phyloP scores from a whole-genome alignment of 2,888 invertebrate species.

The Sycophila texana region DNA sequence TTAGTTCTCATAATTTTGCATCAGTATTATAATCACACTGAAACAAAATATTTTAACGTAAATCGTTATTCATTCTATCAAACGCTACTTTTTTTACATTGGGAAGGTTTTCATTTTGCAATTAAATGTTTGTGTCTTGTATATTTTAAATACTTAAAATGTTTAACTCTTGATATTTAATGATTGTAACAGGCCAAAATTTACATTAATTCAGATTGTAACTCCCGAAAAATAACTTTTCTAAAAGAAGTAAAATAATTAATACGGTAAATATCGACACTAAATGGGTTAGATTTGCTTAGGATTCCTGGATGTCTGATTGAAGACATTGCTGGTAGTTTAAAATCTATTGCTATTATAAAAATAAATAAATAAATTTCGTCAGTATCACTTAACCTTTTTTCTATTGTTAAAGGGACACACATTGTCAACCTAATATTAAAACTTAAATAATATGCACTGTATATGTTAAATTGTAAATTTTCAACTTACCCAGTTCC shows the following conservation, averaged over 20 bases:
- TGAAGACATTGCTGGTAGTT: conserved; percentile 39
- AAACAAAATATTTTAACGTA: too few relatives aligned
- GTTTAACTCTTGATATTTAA: conserved; percentile 13
- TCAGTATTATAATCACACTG: too few relatives aligned
- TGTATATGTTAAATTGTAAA: conserved; percentile 12
- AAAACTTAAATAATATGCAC: conserved; percentile 2
- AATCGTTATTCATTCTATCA: conserved; percentile 24
- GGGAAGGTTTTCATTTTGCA: background rate
- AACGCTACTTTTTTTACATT: background rate
- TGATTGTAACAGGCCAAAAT: too few relatives aligned
- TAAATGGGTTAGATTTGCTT: conserved; percentile 23
- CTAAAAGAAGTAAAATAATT: conserved; percentile 48
- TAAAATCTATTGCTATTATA: conserved; percentile 55
- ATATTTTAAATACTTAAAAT: conserved; percentile 18
- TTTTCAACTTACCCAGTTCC: conserved; percentile 71
- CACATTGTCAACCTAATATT: conserved; percentile 30
- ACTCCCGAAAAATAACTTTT: conserved; percentile 41
- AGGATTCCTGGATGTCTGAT: conserved; percentile 36
- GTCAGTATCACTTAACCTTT: conserved; percentile 53
- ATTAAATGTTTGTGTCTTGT: background rate
- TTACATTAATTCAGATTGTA: background rate
- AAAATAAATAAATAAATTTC: conserved; percentile 59
- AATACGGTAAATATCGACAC: conserved; percentile 26
- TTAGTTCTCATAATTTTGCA: too few relatives aligned
- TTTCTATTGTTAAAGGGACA: conserved; percentile 52